Conservation (phyloP, 2,888 invertebrate species). For the Alcis repandata region DNA sequence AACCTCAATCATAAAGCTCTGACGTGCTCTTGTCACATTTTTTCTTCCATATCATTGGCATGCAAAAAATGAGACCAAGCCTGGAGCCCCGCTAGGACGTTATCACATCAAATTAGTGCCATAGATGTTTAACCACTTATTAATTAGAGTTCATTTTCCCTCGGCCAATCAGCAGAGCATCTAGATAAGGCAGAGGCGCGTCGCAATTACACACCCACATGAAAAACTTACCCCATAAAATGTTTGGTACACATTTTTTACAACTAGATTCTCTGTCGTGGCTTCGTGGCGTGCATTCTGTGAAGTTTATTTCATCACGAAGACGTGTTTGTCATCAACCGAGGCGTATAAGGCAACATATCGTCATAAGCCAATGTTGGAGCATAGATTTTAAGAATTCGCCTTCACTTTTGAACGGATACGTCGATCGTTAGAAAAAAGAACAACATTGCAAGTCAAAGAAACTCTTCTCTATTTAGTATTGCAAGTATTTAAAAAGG, state of each 20-base stretch:
- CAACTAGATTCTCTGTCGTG: conserved; percentile 55
- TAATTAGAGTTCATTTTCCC: conserved; percentile 74
- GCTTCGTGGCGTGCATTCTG: conserved; percentile 59
- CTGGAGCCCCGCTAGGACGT: conserved; percentile 60
- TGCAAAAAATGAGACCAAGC: conserved; percentile 61
- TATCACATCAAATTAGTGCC: conserved; percentile 71
- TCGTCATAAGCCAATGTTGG: conserved; percentile 52
- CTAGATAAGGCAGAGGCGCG: conserved; percentile 69
- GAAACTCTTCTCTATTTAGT: conserved; percentile 29
- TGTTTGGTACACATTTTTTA: conserved; percentile 67
- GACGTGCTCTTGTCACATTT: conserved; percentile 45
- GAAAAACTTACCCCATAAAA: conserved; percentile 73
- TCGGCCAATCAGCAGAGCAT: conserved; percentile 62
- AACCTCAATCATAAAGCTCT: conserved; percentile 33
- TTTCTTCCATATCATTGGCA: conserved; percentile 49
- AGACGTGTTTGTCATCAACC: conserved; percentile 61
- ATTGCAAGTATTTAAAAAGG: conserved; percentile 32
- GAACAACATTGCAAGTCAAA: conserved; percentile 14
- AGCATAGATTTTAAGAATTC: conserved; percentile 47
- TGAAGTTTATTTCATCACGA: conserved; percentile 70
- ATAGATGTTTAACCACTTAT: conserved; percentile 70
- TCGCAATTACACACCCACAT: conserved; percentile 55
- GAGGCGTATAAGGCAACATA: conserved; percentile 52
- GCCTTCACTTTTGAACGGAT: conserved; percentile 45
- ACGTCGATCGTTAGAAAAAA: conserved; percentile 39